Percentiles rank a stretch among this genome's conserved stretches.
Conservation (phyloP, 2,888 invertebrate genomes). For the Cantharis flavilabris region DNA sequence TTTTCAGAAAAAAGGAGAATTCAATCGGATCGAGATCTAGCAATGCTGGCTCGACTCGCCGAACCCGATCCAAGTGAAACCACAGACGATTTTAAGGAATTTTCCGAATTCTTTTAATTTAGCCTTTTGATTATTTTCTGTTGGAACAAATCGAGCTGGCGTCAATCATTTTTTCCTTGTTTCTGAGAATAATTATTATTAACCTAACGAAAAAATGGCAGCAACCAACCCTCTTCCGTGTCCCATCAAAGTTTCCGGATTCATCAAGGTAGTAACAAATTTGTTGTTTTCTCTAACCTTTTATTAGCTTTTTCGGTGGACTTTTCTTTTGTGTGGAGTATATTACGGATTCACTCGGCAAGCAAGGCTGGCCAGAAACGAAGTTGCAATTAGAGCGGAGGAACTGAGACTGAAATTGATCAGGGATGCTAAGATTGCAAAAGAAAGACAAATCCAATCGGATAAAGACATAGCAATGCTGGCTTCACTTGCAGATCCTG, state of each 20-base stretch:
- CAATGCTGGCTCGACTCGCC: slow-evolving; percentile 4
- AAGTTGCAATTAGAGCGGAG: slow-evolving; percentile 40
- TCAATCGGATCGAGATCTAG: slow-evolving; percentile 27
- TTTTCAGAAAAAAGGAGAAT: slow-evolving; percentile 30
- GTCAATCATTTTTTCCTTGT: neutral
- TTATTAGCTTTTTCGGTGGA: slow-evolving; percentile 44
- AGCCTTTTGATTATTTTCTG: too few species aligned
- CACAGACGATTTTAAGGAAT: neutral
- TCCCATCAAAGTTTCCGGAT: neutral
- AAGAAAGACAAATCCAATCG: slow-evolving; percentile 29
- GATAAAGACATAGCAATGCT: slow-evolving; percentile 28
- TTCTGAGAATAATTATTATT: neutral
- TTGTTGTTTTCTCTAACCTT: neutral
- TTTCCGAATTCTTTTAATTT: neutral
- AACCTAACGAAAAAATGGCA: neutral
- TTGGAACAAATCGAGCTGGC: neutral
- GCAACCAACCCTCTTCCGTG: neutral
- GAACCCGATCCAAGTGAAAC: neutral
- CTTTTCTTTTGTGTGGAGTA: slow-evolving; percentile 47
- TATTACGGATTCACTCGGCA: slow-evolving; percentile 46
- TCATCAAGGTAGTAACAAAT: neutral
- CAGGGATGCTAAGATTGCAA: slow-evolving; percentile 41
- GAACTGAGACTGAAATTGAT: slow-evolving; percentile 41
- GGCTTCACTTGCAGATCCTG: slow-evolving; percentile 4
- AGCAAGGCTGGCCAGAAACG: slow-evolving; percentile 38